These are phyloP conservation scores for Leuciscus waleckii DNA, from an alignment of 2,797 vertebrate genomes.

Conservation along the genomic window DNA sequence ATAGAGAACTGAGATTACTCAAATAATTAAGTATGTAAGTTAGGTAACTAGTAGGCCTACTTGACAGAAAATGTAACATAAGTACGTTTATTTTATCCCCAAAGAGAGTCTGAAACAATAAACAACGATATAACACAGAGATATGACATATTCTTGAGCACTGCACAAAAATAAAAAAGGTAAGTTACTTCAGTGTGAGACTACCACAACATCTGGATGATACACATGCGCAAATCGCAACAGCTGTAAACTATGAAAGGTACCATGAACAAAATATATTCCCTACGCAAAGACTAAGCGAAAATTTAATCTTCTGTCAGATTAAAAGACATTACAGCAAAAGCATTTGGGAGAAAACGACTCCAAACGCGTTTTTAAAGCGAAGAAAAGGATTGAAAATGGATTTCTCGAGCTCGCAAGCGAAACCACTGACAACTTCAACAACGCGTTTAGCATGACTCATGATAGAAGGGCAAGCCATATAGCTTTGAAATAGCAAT, in stretches of 20 bases:
- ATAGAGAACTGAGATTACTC: not conserved
- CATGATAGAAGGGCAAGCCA: not conserved
- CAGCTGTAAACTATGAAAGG: not conserved
- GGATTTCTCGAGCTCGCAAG: constrained; percentile 6
- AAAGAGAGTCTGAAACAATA: not conserved
- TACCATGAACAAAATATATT: not conserved
- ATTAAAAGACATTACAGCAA: not conserved
- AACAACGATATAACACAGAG: not conserved
- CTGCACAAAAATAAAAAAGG: not conserved
- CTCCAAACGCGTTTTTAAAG: not conserved
- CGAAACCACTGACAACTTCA: not conserved
- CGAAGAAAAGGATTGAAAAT: not conserved
- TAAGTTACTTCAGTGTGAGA: not conserved
- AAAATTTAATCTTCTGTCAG: not conserved
- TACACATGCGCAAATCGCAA: constrained; percentile 21
- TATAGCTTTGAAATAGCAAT: not conserved
- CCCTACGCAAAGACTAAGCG: not conserved
- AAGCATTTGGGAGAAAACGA: not conserved
- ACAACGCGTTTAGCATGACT: not conserved
- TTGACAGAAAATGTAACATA: not conserved
- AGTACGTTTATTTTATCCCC: not conserved
- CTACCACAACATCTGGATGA: constrained; percentile 29
- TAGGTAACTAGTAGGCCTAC: not conserved
- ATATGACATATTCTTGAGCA: not conserved
- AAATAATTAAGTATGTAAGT: not conserved